Evolutionary conservation across 2,113 vertebrate species (phyloP).

Genomic region (Cryptoleucopteryx plumbea): DNA sequence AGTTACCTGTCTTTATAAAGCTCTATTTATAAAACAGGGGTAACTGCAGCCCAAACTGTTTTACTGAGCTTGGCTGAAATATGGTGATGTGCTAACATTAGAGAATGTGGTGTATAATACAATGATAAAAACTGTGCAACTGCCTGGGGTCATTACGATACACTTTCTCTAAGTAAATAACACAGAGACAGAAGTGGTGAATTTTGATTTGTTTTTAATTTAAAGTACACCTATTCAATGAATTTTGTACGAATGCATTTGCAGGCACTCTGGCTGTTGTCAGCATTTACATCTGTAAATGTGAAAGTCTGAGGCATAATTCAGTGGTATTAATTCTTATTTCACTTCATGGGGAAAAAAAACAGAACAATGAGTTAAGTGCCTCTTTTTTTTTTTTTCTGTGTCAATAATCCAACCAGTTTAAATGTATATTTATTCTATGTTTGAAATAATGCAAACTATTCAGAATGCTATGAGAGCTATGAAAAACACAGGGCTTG

Average conservation of each 20-base stretch:
- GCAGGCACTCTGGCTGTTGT: neutral
- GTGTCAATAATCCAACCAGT: slow-evolving; percentile 28
- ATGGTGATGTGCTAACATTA: neutral
- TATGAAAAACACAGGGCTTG: slow-evolving; percentile 73
- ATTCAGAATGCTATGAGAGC: slow-evolving; percentile 69
- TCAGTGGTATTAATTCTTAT: neutral
- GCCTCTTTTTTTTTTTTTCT: neutral
- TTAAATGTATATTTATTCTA: slow-evolving; percentile 60
- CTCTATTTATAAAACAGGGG: neutral
- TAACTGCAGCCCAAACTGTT: neutral
- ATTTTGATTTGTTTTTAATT: neutral
- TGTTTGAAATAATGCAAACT: slow-evolving; percentile 65
- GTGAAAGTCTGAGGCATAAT: neutral
- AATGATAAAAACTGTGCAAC: neutral
- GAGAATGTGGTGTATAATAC: neutral
- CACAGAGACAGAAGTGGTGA: neutral
- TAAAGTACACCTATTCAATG: neutral
- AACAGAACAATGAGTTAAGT: neutral
- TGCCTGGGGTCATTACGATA: accelerated
- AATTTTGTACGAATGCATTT: neutral
- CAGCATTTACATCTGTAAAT: neutral
- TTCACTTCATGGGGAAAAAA: slow-evolving; percentile 35
- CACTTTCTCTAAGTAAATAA: neutral
- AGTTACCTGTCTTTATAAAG: neutral
- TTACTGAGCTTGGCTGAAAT: neutral